Base-by-base conservation (phyloP, 2,113 vertebrate genomes). In the Nyctibius bracteatus region DNA sequence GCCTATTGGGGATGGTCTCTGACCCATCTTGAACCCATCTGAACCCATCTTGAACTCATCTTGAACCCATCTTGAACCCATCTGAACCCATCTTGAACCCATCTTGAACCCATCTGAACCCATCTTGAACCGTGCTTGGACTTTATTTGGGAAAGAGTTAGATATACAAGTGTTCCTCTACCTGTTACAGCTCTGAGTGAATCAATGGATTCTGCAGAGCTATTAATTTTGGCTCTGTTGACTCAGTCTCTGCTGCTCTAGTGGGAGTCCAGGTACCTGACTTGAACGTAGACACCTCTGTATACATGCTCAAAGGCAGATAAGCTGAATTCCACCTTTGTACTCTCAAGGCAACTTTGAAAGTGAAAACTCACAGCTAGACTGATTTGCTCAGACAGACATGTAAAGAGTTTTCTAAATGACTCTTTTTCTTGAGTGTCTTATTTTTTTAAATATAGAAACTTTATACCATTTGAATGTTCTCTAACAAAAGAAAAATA, bases 191-290 rank as follows among this genome's bases (percentile, higher is more conserved):
- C 1, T 1, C 16, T 6, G 23, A 41, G 25, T 70, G 33, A 47
- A 75, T 33, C 28, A 17, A 9, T 14, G 13, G 27, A 35, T 4
- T 66, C n/a, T 33, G 10, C 22, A 47, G 30, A 59, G 30, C 15
- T 88, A 20, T 52, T 71, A 58, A 65, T 75, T 58, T 75, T 70
- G 33, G 5, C 7, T 28, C 6, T 7, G 10, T 25, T 65, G 51
- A 27, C 24, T 58, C 1, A 0, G 9, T 41, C 13, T 81, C 49
- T 0, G 0, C 11, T 41, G 39, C 44, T 81, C 11, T 33, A 52
- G 44, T 33, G 19, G n/a, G 12, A 93, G 18, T 49, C 19, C 22
- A 19, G 11, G 16, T 30, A 46, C 25, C 14, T 25, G 30, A 57
- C 23, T 33, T 18, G 30, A 28, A 27, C 55, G 35, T 1, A 43